Percentiles rank a stretch among this genome's conserved stretches.
These are phyloP conservation scores for Trilocha varians DNA, from an alignment of 2,888 invertebrate species.

Conservation along the genomic window DNA sequence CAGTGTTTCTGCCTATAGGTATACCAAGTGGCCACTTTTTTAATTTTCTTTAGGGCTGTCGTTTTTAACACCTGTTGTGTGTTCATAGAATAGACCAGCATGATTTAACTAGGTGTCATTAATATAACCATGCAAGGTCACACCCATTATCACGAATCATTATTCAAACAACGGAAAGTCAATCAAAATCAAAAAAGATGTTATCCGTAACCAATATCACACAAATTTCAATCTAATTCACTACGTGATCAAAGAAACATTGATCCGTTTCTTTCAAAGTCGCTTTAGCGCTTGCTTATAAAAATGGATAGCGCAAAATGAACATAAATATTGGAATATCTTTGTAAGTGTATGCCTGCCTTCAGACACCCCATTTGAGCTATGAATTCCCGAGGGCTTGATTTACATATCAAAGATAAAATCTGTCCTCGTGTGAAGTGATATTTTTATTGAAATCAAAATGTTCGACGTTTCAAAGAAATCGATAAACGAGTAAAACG, in stretches of 20 bases:
- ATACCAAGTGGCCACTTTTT: too few relatives aligned
- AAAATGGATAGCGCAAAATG: slow-evolving; percentile 1
- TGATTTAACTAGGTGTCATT: too few relatives aligned
- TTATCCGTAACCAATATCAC: too few relatives aligned
- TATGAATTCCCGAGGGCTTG: slow-evolving; percentile 34
- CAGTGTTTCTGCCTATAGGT: too few relatives aligned
- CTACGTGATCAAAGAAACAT: slow-evolving; percentile 11
- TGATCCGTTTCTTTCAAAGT: slow-evolving; percentile 3
- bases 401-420: slow-evolving; percentile 54
- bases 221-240: too few relatives aligned
- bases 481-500: slow-evolving; percentile 13
- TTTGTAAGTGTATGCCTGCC: slow-evolving; percentile 16
- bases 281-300: slow-evolving; percentile 2
- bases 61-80: too few relatives aligned
- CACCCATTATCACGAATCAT: too few relatives aligned
- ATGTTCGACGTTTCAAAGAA: slow-evolving; percentile 21
- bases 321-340: slow-evolving; percentile 18
- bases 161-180: too few relatives aligned
- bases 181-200: neutral
- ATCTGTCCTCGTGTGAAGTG: slow-evolving; percentile 29
- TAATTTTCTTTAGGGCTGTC: too few relatives aligned
- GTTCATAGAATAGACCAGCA: too few relatives aligned
- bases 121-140: too few relatives aligned
- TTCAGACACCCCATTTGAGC: slow-evolving; percentile 37
- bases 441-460: slow-evolving; percentile 22